These are phyloP conservation scores for Acrocephalus kingi DNA, from an alignment of 2,113 vertebrate genomes.

Conservation along the genomic window DNA sequence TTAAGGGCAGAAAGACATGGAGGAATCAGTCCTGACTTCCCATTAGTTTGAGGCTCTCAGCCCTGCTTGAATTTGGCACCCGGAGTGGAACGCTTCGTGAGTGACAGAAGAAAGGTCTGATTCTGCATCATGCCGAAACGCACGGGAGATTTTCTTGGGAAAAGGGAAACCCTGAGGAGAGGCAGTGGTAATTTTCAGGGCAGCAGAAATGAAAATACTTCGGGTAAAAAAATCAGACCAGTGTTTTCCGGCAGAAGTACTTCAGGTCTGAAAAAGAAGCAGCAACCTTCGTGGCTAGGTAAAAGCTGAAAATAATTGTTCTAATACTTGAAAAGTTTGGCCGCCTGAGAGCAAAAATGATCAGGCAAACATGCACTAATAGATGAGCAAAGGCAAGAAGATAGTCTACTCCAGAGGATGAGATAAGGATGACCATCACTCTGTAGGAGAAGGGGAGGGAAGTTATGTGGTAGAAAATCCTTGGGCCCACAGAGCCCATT, in stretches of 20 bases:
- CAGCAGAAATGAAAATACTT: background rate
- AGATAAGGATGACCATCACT: background rate
- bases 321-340: background rate
- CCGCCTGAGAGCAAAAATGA: background rate
- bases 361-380: background rate
- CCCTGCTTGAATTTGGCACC: background rate
- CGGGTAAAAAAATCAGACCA: rapidly evolving
- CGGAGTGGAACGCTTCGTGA: rapidly evolving
- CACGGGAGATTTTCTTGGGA: background rate
- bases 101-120: background rate
- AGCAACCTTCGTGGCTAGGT: rapidly evolving
- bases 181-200: background rate
- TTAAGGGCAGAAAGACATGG: background rate
- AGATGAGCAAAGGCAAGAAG: background rate
- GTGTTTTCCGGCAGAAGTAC: background rate
- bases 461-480: background rate
- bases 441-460: background rate
- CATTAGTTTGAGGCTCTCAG: no score
- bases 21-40: background rate
- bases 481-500: background rate
- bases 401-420: rapidly evolving
- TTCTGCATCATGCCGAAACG: rapidly evolving
- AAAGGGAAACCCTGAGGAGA: background rate
- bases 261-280: background rate
- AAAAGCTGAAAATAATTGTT: background rate